These are phyloP conservation scores for Chrysomela aeneicollis DNA, from an alignment of 2,888 invertebrate species.

Conservation along the genomic window DNA sequence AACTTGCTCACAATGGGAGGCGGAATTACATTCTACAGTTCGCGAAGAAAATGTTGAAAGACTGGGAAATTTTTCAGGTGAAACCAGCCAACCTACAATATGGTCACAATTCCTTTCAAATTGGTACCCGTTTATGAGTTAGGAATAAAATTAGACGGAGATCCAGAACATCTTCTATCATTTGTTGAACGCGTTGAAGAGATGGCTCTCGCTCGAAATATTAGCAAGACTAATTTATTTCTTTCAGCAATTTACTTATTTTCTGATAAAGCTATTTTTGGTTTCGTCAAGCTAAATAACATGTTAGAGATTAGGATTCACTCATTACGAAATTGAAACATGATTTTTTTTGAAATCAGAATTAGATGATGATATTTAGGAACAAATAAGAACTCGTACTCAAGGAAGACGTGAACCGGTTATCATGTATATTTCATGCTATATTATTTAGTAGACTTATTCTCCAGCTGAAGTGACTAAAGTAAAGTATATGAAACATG, in stretches of 20 bases:
- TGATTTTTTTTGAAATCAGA: slow-evolving; percentile 19
- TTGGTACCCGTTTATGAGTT: slow-evolving; percentile 17
- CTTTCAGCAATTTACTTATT: slow-evolving; percentile 20
- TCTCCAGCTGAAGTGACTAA: slow-evolving; percentile 15
- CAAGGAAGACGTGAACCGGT: slow-evolving; percentile 19
- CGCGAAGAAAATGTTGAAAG: not conserved
- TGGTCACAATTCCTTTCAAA: slow-evolving; percentile 3
- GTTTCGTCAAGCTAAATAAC: slow-evolving; percentile 19
- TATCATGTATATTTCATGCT: slow-evolving; percentile 15
- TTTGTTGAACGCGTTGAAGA: slow-evolving; percentile 22
- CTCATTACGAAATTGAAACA: slow-evolving; percentile 16
- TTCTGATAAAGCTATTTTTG: slow-evolving; percentile 19
- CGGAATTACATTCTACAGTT: slow-evolving; percentile 10
- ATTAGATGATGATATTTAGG: slow-evolving; percentile 20
- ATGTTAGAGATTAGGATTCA: slow-evolving; percentile 20
- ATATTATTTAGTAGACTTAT: slow-evolving; percentile 18
- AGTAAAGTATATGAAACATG: slow-evolving; percentile 17
- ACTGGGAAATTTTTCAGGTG: not conserved
- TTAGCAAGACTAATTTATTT: slow-evolving; percentile 16
- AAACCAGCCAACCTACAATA: not conserved
- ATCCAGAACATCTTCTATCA: slow-evolving; percentile 19
- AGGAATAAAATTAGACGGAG: slow-evolving; percentile 23
- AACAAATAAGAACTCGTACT: slow-evolving; percentile 19
- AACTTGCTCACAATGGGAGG: slow-evolving; percentile 17
- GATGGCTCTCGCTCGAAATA: slow-evolving; percentile 6